Percentiles rank a stretch among this genome's conserved stretches.
These are phyloP conservation scores for Drosophila subsilvestris DNA, from an alignment of 2,888 invertebrate species.

Conservation along the genomic window DNA sequence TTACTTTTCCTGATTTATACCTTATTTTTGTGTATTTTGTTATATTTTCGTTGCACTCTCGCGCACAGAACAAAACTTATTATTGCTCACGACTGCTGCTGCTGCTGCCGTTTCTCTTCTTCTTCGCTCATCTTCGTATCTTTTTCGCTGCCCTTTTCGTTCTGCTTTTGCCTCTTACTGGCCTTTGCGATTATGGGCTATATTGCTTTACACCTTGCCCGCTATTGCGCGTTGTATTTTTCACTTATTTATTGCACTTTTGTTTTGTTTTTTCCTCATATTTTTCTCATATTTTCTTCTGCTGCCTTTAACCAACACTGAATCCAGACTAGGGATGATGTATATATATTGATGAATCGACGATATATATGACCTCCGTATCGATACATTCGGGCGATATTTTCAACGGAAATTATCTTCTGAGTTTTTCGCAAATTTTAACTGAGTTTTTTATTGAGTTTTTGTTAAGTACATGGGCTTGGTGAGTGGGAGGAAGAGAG, in stretches of 20 bases:
- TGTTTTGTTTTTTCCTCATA: slow-evolving; percentile 77
- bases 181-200: slow-evolving; percentile 28
- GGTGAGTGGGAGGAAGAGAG: no score
- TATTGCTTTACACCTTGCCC: slow-evolving; percentile 23
- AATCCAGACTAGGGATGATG: neutral
- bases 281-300: slow-evolving; percentile 49
- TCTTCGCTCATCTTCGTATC: slow-evolving; percentile 73
- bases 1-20: slow-evolving; percentile 23
- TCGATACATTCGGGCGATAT: no score
- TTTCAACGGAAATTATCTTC: no score
- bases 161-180: slow-evolving; percentile 25
- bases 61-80: slow-evolving; percentile 58
- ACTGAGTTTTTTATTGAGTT: no score
- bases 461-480: no score
- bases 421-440: no score
- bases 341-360: no score
- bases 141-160: slow-evolving; percentile 18
- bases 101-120: slow-evolving; percentile 72
- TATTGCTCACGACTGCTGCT: slow-evolving; percentile 66
- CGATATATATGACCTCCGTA: no score
- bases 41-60: slow-evolving; percentile 77
- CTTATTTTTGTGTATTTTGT: slow-evolving; percentile 58
- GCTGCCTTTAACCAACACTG: neutral
- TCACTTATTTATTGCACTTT: slow-evolving; percentile 68
- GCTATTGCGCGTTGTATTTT: slow-evolving; percentile 58